These are phyloP conservation scores for Rhincodon typus DNA, from an alignment of 2,797 vertebrate species.

Conservation along the genomic window DNA sequence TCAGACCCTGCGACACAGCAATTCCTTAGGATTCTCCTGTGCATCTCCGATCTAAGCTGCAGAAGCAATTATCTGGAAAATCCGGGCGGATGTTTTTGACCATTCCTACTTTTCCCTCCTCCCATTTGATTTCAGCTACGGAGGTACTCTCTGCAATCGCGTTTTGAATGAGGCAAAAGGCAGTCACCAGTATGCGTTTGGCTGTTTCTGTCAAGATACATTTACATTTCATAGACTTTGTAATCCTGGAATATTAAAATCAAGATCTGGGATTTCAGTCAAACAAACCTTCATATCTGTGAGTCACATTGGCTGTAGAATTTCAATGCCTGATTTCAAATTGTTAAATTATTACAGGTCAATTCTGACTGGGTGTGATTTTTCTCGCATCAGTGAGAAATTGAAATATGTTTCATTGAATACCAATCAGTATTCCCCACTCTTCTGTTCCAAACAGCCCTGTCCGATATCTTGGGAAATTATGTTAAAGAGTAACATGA, in stretches of 20 bases:
- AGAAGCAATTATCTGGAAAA: too few relatives aligned
- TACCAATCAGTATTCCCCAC: neutral
- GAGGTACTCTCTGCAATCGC: neutral
- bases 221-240: neutral
- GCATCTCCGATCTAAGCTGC: too few relatives aligned
- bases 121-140: neutral
- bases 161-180: neutral
- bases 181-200: neutral
- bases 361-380: neutral
- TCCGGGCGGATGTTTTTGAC: neutral
- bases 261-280: neutral
- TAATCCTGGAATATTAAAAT: neutral
- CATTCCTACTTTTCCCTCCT: neutral
- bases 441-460: neutral
- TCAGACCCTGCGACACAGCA: too few relatives aligned
- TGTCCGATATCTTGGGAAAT: neutral
- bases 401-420: neutral
- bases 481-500: neutral
- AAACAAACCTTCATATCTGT: neutral
- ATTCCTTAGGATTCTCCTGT: too few relatives aligned
- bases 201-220: neutral
- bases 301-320: neutral
- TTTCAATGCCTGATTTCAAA: neutral
- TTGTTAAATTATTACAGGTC: neutral
- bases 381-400: neutral